Conservation (phyloP, 2,113 vertebrate species). For the Sebastes fasciatus region DNA sequence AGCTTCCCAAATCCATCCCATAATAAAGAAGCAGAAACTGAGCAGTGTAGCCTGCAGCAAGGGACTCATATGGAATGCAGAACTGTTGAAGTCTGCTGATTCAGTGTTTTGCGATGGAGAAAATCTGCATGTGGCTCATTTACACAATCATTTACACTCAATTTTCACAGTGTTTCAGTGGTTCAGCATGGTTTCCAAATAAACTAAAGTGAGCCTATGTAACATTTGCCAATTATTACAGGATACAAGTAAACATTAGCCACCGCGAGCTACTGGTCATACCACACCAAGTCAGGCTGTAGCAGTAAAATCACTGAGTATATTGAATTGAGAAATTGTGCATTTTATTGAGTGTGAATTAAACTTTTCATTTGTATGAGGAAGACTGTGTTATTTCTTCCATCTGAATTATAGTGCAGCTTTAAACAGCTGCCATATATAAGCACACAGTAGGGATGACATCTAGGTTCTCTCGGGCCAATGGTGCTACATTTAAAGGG, state of each 20-base stretch:
- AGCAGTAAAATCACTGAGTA: neutral
- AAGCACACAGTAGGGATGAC: neutral
- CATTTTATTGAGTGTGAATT: no score
- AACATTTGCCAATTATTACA: neutral
- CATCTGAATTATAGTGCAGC: neutral
- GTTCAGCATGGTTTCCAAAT: neutral
- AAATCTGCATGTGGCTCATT: slow-evolving; percentile 35
- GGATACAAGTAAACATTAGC: neutral
- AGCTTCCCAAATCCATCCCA: neutral
- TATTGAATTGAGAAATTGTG: slow-evolving; percentile 1
- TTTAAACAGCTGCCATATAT: neutral
- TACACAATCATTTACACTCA: slow-evolving; percentile 17
- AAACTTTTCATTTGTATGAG: no score
- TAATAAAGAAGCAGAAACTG: neutral
- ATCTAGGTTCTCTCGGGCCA: neutral
- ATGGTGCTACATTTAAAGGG: neutral
- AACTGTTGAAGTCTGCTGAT: slow-evolving; percentile 30
- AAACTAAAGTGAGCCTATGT: neutral
- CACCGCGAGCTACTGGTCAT: neutral
- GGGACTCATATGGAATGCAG: neutral
- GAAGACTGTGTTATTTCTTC: neutral
- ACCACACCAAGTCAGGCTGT: neutral
- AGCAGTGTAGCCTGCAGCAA: slow-evolving; percentile 15
- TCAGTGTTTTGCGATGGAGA: slow-evolving; percentile 18
- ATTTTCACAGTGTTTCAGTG: slow-evolving; percentile 14